Base-by-base conservation (phyloP, 2,888 invertebrate genomes). In the Cetonia aurata region DNA sequence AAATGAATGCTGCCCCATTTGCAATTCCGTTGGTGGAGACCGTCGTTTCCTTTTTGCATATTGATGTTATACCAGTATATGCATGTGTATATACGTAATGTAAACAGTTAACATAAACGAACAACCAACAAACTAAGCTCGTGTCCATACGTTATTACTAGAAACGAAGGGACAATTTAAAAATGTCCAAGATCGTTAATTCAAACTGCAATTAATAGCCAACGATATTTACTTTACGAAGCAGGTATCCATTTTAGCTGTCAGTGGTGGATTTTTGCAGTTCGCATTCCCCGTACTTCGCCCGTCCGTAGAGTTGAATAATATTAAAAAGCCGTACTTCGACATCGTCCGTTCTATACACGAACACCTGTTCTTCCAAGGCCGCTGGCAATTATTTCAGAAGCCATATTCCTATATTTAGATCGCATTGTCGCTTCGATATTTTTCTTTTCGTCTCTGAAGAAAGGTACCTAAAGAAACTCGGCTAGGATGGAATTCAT, bases 301-400 rank as follows among this genome's bases (percentile, higher is more conserved):
- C 15, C 37, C 15, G 33, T 10, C n/a, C 53, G 53, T 53, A 25
- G 53, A n/a, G n/a, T 33, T 15, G 37, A 33, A 33, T 55, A 57
- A 37, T 57, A 57, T 57, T 57, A 57, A 57, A 57, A 57, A 41
- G 42, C 9, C 37, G 37, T 41, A 65, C 48, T 50, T 65, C 62
- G 41, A 50, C 50, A 33, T 65, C 62, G 33, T 15, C 37, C 37
- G 37, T 37, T 37, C 37, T 37, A 37, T 8, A 37, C 37, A 37
- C 37, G 37, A 65, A 50, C 62, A 65, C 62, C 62, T 65, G 62
- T 65, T 65, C 62, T 65, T 65, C 50, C 62, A 65, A 65, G 62
- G 62, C 37, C 62, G 50, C 33, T 65, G 50, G 50, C 62, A 65
- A 65, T 65, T 65, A 65, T 65, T 65, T 65, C 62, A 46, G 37